Percentiles rank a stretch among this genome's conserved stretches.
Conservation (phyloP, 2,888 invertebrate species). For the Ceriagrion tenellum region DNA sequence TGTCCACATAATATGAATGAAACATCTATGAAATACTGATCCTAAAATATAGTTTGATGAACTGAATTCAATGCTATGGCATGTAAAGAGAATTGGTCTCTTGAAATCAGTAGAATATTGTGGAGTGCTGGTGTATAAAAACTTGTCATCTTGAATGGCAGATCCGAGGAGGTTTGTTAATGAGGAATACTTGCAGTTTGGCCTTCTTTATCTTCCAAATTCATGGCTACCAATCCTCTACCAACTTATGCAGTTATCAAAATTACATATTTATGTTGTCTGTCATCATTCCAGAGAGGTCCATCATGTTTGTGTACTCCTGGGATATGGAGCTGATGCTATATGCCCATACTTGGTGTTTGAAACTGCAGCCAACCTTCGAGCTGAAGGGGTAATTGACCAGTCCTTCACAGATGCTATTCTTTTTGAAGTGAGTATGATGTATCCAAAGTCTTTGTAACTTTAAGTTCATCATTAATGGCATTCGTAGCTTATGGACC, state of each 20-base stretch:
- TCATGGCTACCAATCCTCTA: neutral
- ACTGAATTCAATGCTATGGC: too few species aligned
- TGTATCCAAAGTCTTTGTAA: neutral
- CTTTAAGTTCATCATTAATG: neutral
- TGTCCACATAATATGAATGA: neutral
- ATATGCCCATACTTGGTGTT: constrained; percentile 98
- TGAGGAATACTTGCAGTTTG: too few species aligned
- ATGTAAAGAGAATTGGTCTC: too few species aligned
- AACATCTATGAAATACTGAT: too few species aligned
- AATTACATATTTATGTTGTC: neutral
- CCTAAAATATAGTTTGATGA: too few species aligned
- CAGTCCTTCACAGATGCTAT: constrained; percentile 87
- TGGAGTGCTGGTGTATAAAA: too few species aligned
- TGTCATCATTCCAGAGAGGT: constrained; percentile 81
- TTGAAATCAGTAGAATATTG: too few species aligned
- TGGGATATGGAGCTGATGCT: constrained; percentile 98
- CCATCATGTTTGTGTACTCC: constrained; percentile 96
- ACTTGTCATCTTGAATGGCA: too few species aligned
- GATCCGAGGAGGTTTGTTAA: too few species aligned
- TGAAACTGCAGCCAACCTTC: constrained; percentile 92
- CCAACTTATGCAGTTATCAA: neutral
- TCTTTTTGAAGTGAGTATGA: constrained; percentile 83
- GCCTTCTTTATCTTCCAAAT: neutral
- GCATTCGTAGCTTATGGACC: too few species aligned
- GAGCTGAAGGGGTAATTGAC: constrained; percentile 92